Conservation (phyloP, 2,113 vertebrate species). For the Lepus timidus region DNA sequence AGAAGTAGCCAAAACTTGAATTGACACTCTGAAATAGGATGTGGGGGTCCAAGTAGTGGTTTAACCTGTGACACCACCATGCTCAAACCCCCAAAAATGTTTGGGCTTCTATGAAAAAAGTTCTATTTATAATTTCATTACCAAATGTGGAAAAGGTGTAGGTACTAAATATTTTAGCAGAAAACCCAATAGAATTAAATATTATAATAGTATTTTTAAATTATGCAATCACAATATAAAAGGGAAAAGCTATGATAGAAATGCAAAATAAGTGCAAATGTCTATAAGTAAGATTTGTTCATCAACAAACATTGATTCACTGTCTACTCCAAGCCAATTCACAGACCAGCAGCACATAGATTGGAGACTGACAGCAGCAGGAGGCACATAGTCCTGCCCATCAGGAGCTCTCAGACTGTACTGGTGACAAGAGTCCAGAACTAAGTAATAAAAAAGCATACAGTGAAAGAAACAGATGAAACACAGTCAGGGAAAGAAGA, state of each 20-base stretch:
- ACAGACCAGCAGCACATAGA: background rate
- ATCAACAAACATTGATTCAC: background rate
- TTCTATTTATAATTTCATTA: slow-evolving; percentile 5
- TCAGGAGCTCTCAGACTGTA: background rate
- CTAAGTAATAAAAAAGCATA: background rate
- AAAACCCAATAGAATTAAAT: slow-evolving; percentile 17
- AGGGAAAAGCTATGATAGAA: background rate
- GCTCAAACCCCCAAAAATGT: background rate
- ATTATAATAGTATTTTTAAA: background rate
- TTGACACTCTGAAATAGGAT: no score
- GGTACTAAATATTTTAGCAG: background rate
- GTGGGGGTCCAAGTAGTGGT: no score
- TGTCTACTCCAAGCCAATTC: background rate
- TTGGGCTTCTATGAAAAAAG: background rate
- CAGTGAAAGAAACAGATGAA: background rate
- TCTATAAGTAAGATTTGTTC: background rate
- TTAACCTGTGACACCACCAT: no score
- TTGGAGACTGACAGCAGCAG: background rate
- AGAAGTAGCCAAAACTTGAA: no score
- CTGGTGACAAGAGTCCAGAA: background rate
- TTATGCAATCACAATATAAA: background rate
- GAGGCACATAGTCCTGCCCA: background rate
- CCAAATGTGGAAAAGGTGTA: background rate
- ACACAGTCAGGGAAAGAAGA: background rate
- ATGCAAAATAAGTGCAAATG: slow-evolving; percentile 1